Percentiles rank a stretch among this genome's conserved stretches.
Evolutionary conservation across 92 coral and sea anemone genomes (phyloP).

Genomic region (Blastomussa wellsi): DNA sequence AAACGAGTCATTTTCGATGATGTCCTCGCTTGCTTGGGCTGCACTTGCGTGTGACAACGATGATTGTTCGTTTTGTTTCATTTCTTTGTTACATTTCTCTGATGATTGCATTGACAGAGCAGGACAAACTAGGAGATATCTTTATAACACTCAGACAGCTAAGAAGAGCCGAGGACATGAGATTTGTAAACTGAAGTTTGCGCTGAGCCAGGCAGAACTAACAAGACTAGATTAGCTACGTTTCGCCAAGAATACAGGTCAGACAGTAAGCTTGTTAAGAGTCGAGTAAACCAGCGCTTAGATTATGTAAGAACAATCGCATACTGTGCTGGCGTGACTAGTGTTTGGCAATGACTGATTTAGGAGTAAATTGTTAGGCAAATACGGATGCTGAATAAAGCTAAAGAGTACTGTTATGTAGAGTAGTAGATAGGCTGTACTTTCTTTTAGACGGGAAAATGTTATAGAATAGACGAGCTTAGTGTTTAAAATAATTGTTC

Average conservation of each 20-base stretch:
- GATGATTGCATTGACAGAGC: neutral
- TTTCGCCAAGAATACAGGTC: neutral
- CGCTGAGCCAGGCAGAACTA: neutral
- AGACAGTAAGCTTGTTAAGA: neutral
- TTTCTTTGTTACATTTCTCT: neutral
- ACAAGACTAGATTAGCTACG: neutral
- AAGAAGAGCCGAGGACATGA: neutral
- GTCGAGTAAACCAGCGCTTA: neutral
- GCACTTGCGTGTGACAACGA: neutral
- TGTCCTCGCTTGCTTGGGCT: neutral
- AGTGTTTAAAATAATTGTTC: too few relatives aligned
- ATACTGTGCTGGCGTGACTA: neutral
- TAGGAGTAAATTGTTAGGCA: neutral
- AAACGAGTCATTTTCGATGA: neutral
- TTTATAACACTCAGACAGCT: neutral
- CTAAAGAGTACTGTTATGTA: too few relatives aligned
- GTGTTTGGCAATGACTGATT: neutral
- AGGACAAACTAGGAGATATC: neutral
- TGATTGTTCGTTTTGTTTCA: neutral
- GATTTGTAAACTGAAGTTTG: neutral
- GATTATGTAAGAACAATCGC: neutral
- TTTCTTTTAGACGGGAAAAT: too few relatives aligned
- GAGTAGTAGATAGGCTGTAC: too few relatives aligned
- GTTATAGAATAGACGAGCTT: too few relatives aligned
- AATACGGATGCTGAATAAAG: neutral